Evolutionary conservation across 2,113 vertebrate species (phyloP), one percentile per base, ranked within the genome.

Genomic region (Cryptotis parvus): DNA sequence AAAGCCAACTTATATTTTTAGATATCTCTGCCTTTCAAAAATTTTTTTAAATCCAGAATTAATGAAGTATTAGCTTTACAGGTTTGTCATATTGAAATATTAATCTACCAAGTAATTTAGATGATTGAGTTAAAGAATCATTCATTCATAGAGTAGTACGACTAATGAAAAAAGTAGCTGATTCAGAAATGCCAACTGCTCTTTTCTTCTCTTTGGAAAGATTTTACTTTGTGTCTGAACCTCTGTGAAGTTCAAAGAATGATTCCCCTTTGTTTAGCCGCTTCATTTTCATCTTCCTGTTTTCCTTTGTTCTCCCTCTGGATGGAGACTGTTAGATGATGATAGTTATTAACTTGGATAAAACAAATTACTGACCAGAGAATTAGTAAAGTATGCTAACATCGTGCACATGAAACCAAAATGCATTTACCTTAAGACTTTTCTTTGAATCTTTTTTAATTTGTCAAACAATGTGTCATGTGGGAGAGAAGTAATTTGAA

Each of bases 321-420:
- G 63, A 88, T 49, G 45, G 45, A 49, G 63, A 79, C 79, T 49
- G 14, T 49, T 49, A 86, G 77, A 37, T 83, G 61, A 92, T 79
- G 39, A 39, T 95, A 83, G 45, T 49, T 49, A 86, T 94, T 83
- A 92, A 93, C 79, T 87, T 88, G 27, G 22, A 3, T 55, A 79
- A 73, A 49, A 90, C 86, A 93, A 92, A 88, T 90, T 90, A 85
- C 74, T 90, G 89, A 85, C 66, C 74, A 87, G 66, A 78, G 52
- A 89, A 93, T 55, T 82, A 52, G 69, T 83, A 24, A 70, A 75
- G 31, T 77, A 33, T 85, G 37, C 26, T 94, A n/a, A n/a, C n/a
- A n/a, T n/a, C n/a, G n/a, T n/a, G n/a, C n/a, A n/a, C n/a, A n/a
- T n/a, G n/a, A n/a, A n/a, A n/a, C n/a, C n/a, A n/a, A n/a, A n/a